Conservation (phyloP, 2,888 invertebrate genomes). For the Nephrotoma guestfalica region DNA sequence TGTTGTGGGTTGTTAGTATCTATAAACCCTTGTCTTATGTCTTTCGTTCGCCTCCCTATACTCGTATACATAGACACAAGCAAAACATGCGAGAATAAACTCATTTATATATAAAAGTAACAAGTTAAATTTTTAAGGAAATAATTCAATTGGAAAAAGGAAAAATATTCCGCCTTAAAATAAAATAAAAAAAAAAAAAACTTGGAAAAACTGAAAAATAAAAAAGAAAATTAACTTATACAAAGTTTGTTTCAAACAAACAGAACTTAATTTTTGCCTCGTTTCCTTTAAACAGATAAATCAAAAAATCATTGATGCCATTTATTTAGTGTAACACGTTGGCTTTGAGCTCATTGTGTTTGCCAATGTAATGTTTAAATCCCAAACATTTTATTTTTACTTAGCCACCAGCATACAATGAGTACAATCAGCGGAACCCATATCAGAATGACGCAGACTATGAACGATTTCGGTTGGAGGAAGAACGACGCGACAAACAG, state of each 20-base stretch:
- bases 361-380: not conserved
- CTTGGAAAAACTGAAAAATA: not conserved
- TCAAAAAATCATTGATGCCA: not conserved
- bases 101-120: not conserved
- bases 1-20: not conserved
- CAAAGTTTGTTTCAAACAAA: not conserved
- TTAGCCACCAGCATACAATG: not conserved
- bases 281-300: not conserved
- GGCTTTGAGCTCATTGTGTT: not conserved
- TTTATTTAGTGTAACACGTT: not conserved
- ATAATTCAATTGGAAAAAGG: not conserved
- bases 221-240: not conserved
- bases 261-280: not conserved
- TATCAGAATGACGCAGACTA: slow-evolving; percentile 12
- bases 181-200: not conserved
- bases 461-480: slow-evolving; percentile 37
- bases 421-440: not conserved
- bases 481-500: slow-evolving; percentile 26
- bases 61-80: not conserved
- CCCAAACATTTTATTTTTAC: not conserved
- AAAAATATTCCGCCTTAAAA: not conserved
- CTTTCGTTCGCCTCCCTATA: not conserved
- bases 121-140: not conserved
- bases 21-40: not conserved
- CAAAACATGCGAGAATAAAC: not conserved